Conservation (phyloP, 2,888 invertebrate genomes). For the Cantharis nigra region DNA sequence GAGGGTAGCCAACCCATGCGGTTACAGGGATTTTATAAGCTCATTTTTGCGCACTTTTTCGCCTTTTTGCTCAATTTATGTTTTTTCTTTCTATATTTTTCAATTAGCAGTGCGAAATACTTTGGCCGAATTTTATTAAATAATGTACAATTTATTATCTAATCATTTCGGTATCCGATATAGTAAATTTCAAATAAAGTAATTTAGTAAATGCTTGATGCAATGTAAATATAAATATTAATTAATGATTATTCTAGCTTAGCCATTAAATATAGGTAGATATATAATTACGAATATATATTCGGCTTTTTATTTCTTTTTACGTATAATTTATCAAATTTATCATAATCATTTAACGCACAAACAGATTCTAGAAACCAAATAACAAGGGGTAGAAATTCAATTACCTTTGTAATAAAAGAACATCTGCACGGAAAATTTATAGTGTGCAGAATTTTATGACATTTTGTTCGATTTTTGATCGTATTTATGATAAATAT, state of each 20-base stretch:
- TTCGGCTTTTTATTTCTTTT: not conserved
- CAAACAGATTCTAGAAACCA: slow-evolving; percentile 6
- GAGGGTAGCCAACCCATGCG: slow-evolving; percentile 44
- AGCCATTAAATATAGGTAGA: not conserved
- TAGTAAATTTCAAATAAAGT: not conserved
- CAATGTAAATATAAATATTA: not conserved
- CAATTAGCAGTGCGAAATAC: not conserved
- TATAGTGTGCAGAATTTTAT: not conserved
- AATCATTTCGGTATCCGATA: not conserved
- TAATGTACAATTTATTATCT: not conserved
- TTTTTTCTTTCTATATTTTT: not conserved
- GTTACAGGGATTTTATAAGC: slow-evolving; percentile 51
- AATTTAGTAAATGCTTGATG: not conserved
- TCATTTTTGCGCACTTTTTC: slow-evolving; percentile 46
- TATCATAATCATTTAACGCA: slow-evolving; percentile 6
- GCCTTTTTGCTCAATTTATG: not conserved
- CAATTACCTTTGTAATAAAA: slow-evolving; percentile 12
- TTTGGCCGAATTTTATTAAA: not conserved
- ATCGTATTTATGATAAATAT: not conserved
- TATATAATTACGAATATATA: not conserved
- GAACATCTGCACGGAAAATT: slow-evolving; percentile 14
- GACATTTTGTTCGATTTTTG: not conserved
- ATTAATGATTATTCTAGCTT: not conserved
- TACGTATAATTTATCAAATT: not conserved
- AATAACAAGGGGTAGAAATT: slow-evolving; percentile 7